A percentile compares a stretch with the other conserved stretches of the same genome.
Evolutionary conservation across 2,888 invertebrate species (phyloP).

Genomic region (Acleris emargana): DNA sequence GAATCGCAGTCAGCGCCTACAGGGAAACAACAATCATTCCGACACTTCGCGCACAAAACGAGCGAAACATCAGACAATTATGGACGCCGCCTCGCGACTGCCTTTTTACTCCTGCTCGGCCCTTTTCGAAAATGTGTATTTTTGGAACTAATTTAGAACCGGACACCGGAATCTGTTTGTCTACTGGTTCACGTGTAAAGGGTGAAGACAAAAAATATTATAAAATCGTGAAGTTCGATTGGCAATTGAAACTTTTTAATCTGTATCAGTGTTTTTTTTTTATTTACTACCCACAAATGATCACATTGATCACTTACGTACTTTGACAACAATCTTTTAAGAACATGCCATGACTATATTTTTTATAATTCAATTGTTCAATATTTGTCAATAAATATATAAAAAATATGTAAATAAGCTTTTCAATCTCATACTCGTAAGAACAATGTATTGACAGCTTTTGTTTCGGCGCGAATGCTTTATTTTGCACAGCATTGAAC

Average conservation of each 20-base stretch:
- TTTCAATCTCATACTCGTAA: slow-evolving; percentile 24
- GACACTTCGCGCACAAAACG: slow-evolving; percentile 53
- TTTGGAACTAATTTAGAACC: slow-evolving; percentile 51
- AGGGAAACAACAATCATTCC: slow-evolving; percentile 53
- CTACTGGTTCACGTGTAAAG: slow-evolving; percentile 29
- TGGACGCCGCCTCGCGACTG: slow-evolving; percentile 51
- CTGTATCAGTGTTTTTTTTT: too few relatives aligned
- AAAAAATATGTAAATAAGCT: slow-evolving; percentile 18
- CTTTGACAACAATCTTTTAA: too few relatives aligned
- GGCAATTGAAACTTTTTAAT: too few relatives aligned
- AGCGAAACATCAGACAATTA: slow-evolving; percentile 58
- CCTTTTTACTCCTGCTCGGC: slow-evolving; percentile 47
- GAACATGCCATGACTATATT: too few relatives aligned
- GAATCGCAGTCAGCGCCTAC: slow-evolving; percentile 44
- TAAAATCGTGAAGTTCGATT: too few relatives aligned
- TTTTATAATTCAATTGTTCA: not conserved
- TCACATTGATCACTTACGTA: too few relatives aligned
- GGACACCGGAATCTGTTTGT: slow-evolving; percentile 39
- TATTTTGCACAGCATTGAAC: slow-evolving; percentile 27
- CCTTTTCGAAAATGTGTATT: slow-evolving; percentile 49
- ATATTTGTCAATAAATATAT: not conserved
- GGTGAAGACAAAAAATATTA: slow-evolving; percentile 13
- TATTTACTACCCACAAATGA: too few relatives aligned
- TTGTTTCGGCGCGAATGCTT: slow-evolving; percentile 17
- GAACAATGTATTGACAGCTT: slow-evolving; percentile 32